These are phyloP conservation scores for Lemur catta DNA, from an alignment of 2,797 vertebrate genomes.

Conservation along the genomic window DNA sequence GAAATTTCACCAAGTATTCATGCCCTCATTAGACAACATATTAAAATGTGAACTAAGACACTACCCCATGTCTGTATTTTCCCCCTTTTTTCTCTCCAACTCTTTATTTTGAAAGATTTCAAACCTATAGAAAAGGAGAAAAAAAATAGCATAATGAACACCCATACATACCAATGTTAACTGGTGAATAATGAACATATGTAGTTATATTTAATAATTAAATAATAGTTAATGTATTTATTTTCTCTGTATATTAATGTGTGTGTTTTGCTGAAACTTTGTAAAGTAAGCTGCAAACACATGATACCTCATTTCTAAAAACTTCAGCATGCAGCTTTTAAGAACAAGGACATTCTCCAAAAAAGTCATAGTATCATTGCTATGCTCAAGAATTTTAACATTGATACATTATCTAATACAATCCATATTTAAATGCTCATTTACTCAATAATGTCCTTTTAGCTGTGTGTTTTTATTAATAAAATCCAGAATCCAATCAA, in stretches of 20 bases:
- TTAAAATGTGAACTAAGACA: background rate
- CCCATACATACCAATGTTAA: background rate
- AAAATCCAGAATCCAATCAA: background rate
- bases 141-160: background rate
- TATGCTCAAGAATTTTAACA: background rate
- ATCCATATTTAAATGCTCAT: background rate
- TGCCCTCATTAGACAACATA: background rate
- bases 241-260: background rate
- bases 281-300: background rate
- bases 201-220: background rate
- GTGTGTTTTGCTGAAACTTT: background rate
- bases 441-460: background rate
- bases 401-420: background rate
- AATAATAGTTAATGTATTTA: background rate
- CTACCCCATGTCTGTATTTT: background rate
- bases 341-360: background rate
- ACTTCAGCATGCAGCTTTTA: background rate
- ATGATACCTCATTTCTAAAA: background rate
- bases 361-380: background rate
- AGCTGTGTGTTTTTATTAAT: background rate
- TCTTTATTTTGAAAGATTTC: background rate
- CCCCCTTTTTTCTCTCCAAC: background rate
- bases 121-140: background rate
- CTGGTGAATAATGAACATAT: background rate
- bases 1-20: background rate